A percentile compares a stretch with the other conserved stretches of the same genome.
Evolutionary conservation across 2,888 invertebrate genomes (phyloP).

Genomic region (Lepas anatifera): DNA sequence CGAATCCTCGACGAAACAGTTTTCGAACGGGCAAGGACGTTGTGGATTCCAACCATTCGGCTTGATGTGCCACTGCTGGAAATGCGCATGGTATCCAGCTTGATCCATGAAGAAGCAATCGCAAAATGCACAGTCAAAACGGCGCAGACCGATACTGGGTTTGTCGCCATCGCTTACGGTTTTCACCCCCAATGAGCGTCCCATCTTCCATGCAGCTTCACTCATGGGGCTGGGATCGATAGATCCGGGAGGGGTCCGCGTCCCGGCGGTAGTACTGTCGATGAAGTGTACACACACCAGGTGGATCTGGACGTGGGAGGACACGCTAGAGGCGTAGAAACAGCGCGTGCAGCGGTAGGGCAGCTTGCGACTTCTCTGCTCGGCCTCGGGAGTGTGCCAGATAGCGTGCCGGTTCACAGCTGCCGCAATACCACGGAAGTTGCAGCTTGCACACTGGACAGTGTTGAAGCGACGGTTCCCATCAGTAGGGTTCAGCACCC

Average conservation of each 20-base stretch:
- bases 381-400: not conserved
- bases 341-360: not conserved
- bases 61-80: not conserved
- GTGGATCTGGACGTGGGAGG: not conserved
- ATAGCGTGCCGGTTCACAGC: not conserved
- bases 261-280: not conserved
- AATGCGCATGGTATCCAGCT: not conserved
- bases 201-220: too few species aligned
- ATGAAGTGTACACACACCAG: not conserved
- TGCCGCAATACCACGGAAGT: not conserved
- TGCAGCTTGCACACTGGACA: not conserved
- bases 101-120: not conserved
- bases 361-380: not conserved
- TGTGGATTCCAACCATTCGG: too few species aligned
- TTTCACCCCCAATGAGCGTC: too few species aligned
- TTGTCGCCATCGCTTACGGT: not conserved
- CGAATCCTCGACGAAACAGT: not conserved
- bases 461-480: not conserved
- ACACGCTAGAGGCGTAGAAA: not conserved
- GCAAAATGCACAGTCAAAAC: not conserved
- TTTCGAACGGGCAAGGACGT: too few species aligned
- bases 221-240: too few species aligned
- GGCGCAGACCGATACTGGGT: not conserved
- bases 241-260: too few species aligned
- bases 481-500: too few species aligned